A percentile compares a stretch with the other conserved stretches of the same genome.
Conservation (phyloP, 2,113 vertebrate genomes). For the Halichoeres trimaculatus region DNA sequence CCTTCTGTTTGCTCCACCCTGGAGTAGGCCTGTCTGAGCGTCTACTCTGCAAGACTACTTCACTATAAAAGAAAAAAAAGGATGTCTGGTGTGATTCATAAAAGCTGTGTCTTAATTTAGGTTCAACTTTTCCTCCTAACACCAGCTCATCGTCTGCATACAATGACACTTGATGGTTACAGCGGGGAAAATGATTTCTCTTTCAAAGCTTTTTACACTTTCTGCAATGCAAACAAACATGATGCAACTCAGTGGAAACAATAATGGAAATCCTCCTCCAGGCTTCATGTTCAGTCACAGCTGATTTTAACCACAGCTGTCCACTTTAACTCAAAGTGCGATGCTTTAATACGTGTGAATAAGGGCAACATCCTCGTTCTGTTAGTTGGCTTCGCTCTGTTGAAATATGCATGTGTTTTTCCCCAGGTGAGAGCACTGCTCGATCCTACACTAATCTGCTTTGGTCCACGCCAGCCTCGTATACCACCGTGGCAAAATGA, state of each 20-base stretch:
- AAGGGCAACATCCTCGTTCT: not conserved
- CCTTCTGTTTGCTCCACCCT: constrained; percentile 30
- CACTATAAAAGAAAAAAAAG: not conserved
- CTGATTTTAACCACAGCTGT: constrained; percentile 5
- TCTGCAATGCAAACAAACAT: constrained; percentile 14
- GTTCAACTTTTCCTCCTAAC: constrained; percentile 39
- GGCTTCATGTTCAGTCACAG: constrained; percentile 3
- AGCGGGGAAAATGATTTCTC: not conserved
- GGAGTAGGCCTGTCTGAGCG: constrained; percentile 35
- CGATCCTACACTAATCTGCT: constrained; percentile 69
- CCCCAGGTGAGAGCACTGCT: constrained; percentile 62
- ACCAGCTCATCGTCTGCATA: constrained; percentile 23
- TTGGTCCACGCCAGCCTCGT: constrained; percentile 63
- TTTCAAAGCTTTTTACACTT: not conserved
- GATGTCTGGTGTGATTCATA: constrained; percentile 35
- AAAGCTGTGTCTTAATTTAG: constrained; percentile 25
- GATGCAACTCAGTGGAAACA: constrained; percentile 22
- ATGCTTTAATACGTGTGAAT: constrained; percentile 9
- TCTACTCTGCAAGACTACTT: constrained; percentile 37
- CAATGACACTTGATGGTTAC: constrained; percentile 6
- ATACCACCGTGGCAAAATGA: constrained; percentile 75
- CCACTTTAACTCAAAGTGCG: constrained; percentile 7
- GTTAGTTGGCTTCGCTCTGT: constrained; percentile 34
- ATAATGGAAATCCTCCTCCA: constrained; percentile 17
- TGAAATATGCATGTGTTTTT: constrained; percentile 54